Conservation (phyloP, 2,113 vertebrate genomes). For the Leucosticte australis region DNA sequence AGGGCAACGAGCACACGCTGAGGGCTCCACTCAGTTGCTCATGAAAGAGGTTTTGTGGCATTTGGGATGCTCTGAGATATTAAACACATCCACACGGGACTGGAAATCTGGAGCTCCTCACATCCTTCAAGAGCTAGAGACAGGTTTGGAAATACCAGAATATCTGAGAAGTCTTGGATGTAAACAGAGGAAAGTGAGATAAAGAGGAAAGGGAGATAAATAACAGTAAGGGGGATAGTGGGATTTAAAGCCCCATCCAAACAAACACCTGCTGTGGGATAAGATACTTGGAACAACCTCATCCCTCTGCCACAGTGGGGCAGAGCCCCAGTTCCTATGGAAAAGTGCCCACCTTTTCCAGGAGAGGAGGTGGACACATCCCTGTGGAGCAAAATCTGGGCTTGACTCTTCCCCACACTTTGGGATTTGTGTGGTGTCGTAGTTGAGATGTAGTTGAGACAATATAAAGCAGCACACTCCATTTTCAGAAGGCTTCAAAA, state of each 20-base stretch:
- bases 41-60: not conserved
- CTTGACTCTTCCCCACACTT: not conserved
- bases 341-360: not conserved
- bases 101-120: not conserved
- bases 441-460: not conserved
- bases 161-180: not conserved
- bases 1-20: rapidly evolving
- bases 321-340: not conserved
- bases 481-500: no score
- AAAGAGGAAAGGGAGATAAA: not conserved
- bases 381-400: not conserved
- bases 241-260: not conserved
- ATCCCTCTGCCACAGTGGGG: not conserved
- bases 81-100: not conserved
- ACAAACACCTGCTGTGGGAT: not conserved
- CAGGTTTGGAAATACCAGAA: not conserved
- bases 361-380: not conserved
- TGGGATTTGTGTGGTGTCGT: not conserved
- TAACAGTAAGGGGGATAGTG: not conserved
- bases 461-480: not conserved
- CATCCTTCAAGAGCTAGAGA: not conserved
- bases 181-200: not conserved
- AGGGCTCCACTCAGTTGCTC: not conserved
- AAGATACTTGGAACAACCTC: not conserved
- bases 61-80: not conserved